phyloP scores from a whole-genome alignment of 2,888 invertebrate species.

The Dryobota labecula region DNA sequence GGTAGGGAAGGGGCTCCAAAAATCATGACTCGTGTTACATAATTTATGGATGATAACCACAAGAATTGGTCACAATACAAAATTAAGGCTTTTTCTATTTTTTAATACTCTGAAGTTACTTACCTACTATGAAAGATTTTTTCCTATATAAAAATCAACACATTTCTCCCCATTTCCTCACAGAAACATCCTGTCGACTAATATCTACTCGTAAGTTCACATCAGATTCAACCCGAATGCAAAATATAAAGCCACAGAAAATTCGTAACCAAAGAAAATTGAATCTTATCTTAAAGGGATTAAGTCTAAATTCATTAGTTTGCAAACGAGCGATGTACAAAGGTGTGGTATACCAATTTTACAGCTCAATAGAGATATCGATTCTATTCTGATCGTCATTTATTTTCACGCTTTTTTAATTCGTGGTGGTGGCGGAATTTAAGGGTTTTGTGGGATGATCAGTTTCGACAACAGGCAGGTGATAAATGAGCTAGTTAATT shows the following conservation, averaged over 20 bases:
- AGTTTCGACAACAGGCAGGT: not conserved
- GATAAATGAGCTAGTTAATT: not conserved
- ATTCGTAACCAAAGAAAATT: conserved; percentile 36
- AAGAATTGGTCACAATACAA: not conserved
- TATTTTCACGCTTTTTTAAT: conserved; percentile 28
- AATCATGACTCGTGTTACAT: no score
- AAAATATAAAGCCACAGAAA: conserved; percentile 38
- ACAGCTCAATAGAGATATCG: conserved; percentile 53
- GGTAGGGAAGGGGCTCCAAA: no score
- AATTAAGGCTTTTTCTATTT: no score
- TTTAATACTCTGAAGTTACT: no score
- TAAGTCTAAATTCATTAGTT: conserved; percentile 56
- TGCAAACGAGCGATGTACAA: conserved; percentile 25
- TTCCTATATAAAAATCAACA: not conserved
- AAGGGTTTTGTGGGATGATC: not conserved
- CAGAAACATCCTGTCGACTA: conserved; percentile 2
- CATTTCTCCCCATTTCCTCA: not conserved
- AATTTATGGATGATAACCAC: no score
- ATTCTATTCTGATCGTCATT: conserved; percentile 41
- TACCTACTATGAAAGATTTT: not conserved
- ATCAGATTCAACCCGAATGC: conserved; percentile 33
- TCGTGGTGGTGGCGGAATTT: not conserved
- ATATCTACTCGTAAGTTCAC: conserved; percentile 21
- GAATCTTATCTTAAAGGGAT: conserved; percentile 43
- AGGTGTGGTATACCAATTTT: conserved; percentile 47